Percentiles rank a stretch among this genome's conserved stretches.
Conservation (phyloP, 2,888 invertebrate species). For the Dryadula phaetusa region DNA sequence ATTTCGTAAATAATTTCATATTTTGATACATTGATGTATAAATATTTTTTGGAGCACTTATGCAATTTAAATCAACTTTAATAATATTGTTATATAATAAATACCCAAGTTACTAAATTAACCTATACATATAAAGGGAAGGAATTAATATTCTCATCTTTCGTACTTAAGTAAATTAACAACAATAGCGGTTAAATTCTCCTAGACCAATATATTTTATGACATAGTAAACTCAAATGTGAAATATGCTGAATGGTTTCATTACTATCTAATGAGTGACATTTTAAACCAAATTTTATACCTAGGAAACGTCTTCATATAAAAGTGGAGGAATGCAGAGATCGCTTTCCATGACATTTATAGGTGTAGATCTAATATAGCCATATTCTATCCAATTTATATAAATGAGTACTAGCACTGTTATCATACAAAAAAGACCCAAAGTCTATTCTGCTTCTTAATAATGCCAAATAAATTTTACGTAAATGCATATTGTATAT, state of each 20-base stretch:
- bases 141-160: conserved; percentile 2
- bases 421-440: conserved; percentile 27
- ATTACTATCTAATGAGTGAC: conserved; percentile 12
- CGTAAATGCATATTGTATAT: conserved; percentile 2
- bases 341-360: conserved; percentile 25
- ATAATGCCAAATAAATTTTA: conserved; percentile 16
- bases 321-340: conserved; percentile 12
- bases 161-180: neutral
- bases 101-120: conserved; percentile 16
- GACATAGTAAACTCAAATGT: conserved; percentile 8
- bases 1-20: too few relatives aligned
- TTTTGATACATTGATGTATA: too few relatives aligned
- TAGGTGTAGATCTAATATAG: conserved; percentile 15
- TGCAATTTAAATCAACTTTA: neutral
- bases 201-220: conserved; percentile 24
- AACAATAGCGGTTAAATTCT: conserved; percentile 24
- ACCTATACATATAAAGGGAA: conserved; percentile 6
- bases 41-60: too few relatives aligned
- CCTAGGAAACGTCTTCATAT: conserved; percentile 20
- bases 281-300: conserved; percentile 23
- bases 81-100: neutral
- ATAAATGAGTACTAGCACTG: conserved; percentile 25
- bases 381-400: conserved; percentile 45
- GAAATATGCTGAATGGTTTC: conserved; percentile 8
- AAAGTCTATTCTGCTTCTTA: conserved; percentile 33